phyloP scores from a whole-genome alignment of 2,888 invertebrate species.

The Napeogenes sylphis region DNA sequence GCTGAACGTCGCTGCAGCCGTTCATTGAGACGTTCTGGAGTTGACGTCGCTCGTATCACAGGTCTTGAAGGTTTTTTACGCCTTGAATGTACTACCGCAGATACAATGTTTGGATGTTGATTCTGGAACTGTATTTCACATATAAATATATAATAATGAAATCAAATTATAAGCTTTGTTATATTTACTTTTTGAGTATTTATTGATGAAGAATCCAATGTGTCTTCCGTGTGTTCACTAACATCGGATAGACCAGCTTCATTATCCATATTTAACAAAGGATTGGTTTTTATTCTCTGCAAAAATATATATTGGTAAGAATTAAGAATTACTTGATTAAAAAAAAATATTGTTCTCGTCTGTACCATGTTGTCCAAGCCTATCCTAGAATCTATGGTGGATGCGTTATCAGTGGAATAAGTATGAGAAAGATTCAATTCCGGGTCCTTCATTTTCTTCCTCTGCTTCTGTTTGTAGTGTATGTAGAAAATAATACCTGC shows the following conservation, averaged over 20 bases:
- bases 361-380: constrained; percentile 70
- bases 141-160: background rate
- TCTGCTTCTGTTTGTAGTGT: constrained; percentile 83
- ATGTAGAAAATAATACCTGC: constrained; percentile 90
- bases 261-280: constrained; percentile 57
- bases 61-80: constrained; percentile 60
- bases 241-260: constrained; percentile 65
- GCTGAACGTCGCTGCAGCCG: constrained; percentile 60
- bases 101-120: constrained; percentile 57
- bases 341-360: background rate
- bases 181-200: constrained; percentile 51
- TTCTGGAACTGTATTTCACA: constrained; percentile 57
- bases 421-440: constrained; percentile 58
- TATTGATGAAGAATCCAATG: constrained; percentile 53
- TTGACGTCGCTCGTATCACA: constrained; percentile 46
- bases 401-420: constrained; percentile 56
- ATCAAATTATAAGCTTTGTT: background rate
- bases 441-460: constrained; percentile 69
- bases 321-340: background rate
- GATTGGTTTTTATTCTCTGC: constrained; percentile 68
- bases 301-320: constrained; percentile 29
- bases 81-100: constrained; percentile 67
- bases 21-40: constrained; percentile 53
- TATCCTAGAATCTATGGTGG: constrained; percentile 59
- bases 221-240: constrained; percentile 64